Evolutionary conservation across 2,888 invertebrate genomes (phyloP), one percentile per base, ranked within the genome.

Genomic region (Drosophila diplacantha): DNA sequence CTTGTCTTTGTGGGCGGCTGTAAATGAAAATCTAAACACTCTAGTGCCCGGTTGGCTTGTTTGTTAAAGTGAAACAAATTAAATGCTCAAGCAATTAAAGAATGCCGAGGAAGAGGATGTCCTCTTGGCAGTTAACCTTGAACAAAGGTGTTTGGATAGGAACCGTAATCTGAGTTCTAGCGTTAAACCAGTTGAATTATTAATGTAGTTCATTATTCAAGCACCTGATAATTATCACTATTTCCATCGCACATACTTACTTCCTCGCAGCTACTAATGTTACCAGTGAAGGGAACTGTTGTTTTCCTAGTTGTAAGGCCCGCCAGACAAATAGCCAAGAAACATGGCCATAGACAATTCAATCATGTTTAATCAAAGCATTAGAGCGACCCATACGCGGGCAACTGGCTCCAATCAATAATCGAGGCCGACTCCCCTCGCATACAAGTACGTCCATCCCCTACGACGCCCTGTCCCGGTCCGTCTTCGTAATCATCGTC

Each of bases 331-430:
- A 49, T 55, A 67, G 68, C 75, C 58, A 52, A 54, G 46, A 55
- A 61, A 70, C 71, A 71, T 68, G 72, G 54, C 68, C 66, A 60
- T 63, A 64, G 73, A 77, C 78, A 78, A 75, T 78, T 75, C 75
- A 83, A 83, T 78, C 75, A 75, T 72, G 74, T 81, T 81, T 76
- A 83, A 84, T 84, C 83, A 83, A 74, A 63, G 76, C 71, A 74
- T 84, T 81, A 71, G 70, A 66, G 61, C 66, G 67, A 60, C 65
- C 69, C 65, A 60, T 67, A 65, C 66, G 61, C 59, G 49, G 55
- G 41, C 53, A 57, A 31, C 39, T 29, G 22, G 69, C 64, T 73
- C 61, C 71, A 83, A 78, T 78, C 78, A 83, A 78, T 78, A 83
- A 75, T 74, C 69, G 64, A 64, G 59, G 41, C 60, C 59, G 49